phyloP scores from a whole-genome alignment of 2,113 vertebrate genomes.

The Nymphicus hollandicus region DNA sequence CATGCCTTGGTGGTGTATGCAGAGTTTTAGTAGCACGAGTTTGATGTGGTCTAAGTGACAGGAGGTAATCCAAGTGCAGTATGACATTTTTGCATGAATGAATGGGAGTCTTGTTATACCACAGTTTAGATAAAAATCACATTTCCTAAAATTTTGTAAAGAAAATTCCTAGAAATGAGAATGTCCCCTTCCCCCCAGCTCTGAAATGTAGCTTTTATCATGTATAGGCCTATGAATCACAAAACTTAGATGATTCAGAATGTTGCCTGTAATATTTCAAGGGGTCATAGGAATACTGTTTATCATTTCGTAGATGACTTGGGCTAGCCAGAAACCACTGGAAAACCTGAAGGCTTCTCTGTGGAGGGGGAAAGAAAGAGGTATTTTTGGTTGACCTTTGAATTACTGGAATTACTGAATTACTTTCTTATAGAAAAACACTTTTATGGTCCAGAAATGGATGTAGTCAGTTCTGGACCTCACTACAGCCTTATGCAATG shows the following conservation, averaged over 20 bases:
- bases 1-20: neutral
- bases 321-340: neutral
- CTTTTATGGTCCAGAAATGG: neutral
- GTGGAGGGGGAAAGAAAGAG: neutral
- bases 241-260: neutral
- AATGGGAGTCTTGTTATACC: neutral
- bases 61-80: neutral
- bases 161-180: neutral
- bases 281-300: neutral
- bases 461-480: neutral
- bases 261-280: neutral
- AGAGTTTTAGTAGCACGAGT: neutral
- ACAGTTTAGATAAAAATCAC: neutral
- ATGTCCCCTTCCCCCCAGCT: neutral
- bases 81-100: neutral
- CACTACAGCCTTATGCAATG: neutral
- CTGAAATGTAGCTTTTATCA: neutral
- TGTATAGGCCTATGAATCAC: neutral
- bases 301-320: neutral
- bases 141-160: neutral
- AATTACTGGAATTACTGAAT: neutral
- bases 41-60: neutral
- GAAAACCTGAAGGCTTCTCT: neutral
- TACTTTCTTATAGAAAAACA: neutral
- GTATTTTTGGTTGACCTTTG: neutral